Evolutionary conservation across 2,113 vertebrate genomes (phyloP).

Genomic region (Mesitornis unicolor): DNA sequence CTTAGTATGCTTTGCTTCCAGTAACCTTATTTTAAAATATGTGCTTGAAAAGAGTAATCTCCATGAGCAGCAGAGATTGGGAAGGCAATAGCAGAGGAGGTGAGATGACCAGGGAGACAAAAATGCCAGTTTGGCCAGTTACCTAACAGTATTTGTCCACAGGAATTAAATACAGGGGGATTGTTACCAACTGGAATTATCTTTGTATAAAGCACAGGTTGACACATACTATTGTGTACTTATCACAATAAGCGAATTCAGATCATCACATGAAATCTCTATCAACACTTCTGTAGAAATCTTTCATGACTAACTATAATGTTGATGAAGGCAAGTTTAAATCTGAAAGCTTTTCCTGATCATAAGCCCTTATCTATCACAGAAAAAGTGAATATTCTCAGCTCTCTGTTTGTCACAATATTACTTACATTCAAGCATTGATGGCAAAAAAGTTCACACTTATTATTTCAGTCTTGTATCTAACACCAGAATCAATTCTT

Average conservation of each 20-base stretch:
- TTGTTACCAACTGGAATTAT: background rate
- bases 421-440: background rate
- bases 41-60: background rate
- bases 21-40: background rate
- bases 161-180: background rate
- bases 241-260: background rate
- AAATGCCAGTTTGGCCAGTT: background rate
- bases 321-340: background rate
- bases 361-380: background rate
- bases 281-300: background rate
- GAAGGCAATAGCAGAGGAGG: background rate
- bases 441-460: background rate
- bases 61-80: background rate
- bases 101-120: background rate
- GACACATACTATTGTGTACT: background rate
- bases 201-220: background rate
- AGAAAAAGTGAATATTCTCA: background rate
- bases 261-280: background rate
- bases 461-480: background rate
- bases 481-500: background rate
- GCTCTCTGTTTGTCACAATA: background rate
- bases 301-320: background rate
- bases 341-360: background rate
- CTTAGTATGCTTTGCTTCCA: background rate
- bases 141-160: background rate